Base-by-base conservation (phyloP, 2,113 vertebrate species). In the Danio rerio region DNA sequence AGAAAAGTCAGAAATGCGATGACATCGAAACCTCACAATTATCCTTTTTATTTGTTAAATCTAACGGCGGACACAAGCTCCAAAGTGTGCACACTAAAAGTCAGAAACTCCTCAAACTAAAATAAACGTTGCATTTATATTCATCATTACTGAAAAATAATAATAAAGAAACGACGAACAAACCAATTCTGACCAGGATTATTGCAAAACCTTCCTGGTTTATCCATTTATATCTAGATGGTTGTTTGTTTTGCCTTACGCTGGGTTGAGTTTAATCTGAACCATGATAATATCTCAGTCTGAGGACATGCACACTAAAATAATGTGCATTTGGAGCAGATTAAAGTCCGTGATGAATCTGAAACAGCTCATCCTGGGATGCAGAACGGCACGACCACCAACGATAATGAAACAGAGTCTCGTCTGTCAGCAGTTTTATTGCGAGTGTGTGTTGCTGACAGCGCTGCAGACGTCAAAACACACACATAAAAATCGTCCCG, bases 351-450 rank as follows among this genome's bases (percentile, higher is more conserved):
- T n/a, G n/a, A n/a, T n/a, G n/a, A n/a, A n/a, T n/a, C n/a, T n/a
- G n/a, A n/a, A n/a, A n/a, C n/a, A n/a, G n/a, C 31, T 55, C 18
- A 21, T 62, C 6, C 21, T 15, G 45, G 69, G 55, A 83, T 62
- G 40, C 52, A 56, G 52, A 66, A 70, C 62, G 70, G 9, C 65
- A 58, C 13, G 20, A 53, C 8, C 69, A 43, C 49, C 65, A 12
- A 31, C 72, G n/a, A 21, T 80, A 12, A 45, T 18, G n/a, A 43
- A 11, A 45, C 62, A 66, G 42, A 66, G 42, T 62, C 49, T 50
- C 9, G 45, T 52, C 84, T 58, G 58, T 77, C 85, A 85, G 87
- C 81, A 84, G 81, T 79, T 82, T 89, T 86, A 80, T 80, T 83
- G 86, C 45, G 52, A 86, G 56, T 75, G 86, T 81, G 76, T 87